Evolutionary conservation across 1,140 invertebrate species (phyloP).

Genomic region (Scaptomyza graminum): DNA sequence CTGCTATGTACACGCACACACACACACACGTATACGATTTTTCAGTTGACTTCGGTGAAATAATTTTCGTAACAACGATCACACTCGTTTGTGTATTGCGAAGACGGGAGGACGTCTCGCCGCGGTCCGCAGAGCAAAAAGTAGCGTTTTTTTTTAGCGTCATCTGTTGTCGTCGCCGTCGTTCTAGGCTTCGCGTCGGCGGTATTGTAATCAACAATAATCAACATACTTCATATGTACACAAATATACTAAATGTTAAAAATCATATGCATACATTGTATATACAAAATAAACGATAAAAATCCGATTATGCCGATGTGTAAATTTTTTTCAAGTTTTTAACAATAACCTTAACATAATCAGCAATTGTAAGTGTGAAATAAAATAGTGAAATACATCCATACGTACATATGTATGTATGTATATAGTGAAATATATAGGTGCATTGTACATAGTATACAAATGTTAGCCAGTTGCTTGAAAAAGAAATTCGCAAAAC

Average conservation of each 20-base stretch:
- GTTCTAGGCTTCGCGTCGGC: slow-evolving; percentile 48
- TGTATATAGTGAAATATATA: not conserved
- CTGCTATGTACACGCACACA: slow-evolving; percentile 25
- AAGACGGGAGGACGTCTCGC: slow-evolving; percentile 76
- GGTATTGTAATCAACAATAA: slow-evolving; percentile 37
- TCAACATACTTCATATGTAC: slow-evolving; percentile 45
- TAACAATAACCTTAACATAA: slow-evolving; percentile 9
- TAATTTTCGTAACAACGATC: slow-evolving; percentile 84
- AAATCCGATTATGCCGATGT: slow-evolving; percentile 20
- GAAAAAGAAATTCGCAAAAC: slow-evolving; percentile 34
- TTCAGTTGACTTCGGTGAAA: slow-evolving; percentile 82
- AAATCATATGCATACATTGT: slow-evolving; percentile 14
- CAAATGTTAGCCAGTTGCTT: slow-evolving; percentile 22
- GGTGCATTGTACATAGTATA: slow-evolving; percentile 3
- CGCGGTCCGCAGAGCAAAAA: slow-evolving; percentile 57
- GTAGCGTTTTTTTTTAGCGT: slow-evolving; percentile 48
- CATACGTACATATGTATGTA: not conserved
- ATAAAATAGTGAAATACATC: slow-evolving; percentile 15
- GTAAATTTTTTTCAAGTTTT: slow-evolving; percentile 37
- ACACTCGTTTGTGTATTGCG: slow-evolving; percentile 82
- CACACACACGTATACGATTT: slow-evolving; percentile 60
- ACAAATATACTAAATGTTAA: slow-evolving; percentile 14
- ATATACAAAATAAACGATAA: slow-evolving; percentile 16
- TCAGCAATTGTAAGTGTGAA: slow-evolving; percentile 35
- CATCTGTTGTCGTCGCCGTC: slow-evolving; percentile 40